Conservation (phyloP, 1,140 invertebrate genomes). For the Choristoneura fumiferana region DNA sequence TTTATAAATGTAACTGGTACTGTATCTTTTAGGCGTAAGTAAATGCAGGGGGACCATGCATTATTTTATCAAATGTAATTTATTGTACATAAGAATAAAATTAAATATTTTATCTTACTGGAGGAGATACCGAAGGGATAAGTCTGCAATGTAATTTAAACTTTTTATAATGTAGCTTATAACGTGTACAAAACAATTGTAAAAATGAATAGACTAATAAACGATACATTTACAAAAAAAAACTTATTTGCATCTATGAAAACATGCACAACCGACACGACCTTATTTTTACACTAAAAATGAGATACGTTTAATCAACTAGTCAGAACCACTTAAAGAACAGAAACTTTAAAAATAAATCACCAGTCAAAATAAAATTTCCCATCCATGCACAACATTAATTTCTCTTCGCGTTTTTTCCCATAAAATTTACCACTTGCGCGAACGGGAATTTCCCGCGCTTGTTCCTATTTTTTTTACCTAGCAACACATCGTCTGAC, state of each 20-base stretch:
- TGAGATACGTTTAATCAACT: no score
- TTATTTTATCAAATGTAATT: background rate
- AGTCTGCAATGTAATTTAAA: conserved; percentile 16
- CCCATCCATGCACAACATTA: conserved; percentile 37
- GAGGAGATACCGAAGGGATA: conserved; percentile 2
- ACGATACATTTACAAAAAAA: no score
- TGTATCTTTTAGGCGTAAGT: background rate
- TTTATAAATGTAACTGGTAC: no score
- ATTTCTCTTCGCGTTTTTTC: conserved; percentile 54
- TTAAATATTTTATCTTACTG: conserved; percentile 1
- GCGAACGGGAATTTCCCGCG: conserved; percentile 60
- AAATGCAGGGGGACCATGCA: background rate
- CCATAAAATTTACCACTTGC: conserved; percentile 71
- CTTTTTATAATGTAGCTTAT: conserved; percentile 7
- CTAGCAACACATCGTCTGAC: conserved; percentile 50
- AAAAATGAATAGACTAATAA: background rate
- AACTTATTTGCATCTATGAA: no score
- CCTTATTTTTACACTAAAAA: no score
- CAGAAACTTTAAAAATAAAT: no score
- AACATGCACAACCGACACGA: conserved; percentile 19
- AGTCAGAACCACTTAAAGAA: no score
- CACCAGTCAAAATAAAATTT: conserved; percentile 36
- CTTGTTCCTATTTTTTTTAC: conserved; percentile 48
- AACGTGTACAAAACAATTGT: conserved; percentile 7
- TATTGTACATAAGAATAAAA: conserved; percentile 8